Evolutionary conservation across 2,113 vertebrate species (phyloP), one percentile per base, ranked within the genome.

Genomic region (Salvelinus alpinus): DNA sequence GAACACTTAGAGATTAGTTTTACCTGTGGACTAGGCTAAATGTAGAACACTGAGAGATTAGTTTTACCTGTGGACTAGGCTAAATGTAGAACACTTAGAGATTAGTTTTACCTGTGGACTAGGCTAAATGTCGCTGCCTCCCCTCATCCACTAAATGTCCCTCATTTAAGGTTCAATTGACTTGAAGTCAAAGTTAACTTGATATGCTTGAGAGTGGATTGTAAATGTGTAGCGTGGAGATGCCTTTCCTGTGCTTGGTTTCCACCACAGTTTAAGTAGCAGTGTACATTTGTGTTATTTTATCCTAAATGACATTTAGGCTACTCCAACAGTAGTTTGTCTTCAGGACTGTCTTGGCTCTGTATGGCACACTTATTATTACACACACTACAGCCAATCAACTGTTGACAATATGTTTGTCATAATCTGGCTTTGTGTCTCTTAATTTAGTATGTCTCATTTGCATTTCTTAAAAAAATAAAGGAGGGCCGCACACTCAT

Each of bases 401-500:
- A 66, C 64, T 74, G 62, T 73, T 54, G 73, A 24, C 27, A n/a
- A 22, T 75, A 5, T 12, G 47, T 74, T 75, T 47, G 13, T 34
- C 51, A 64, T 44, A 70, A 9, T 79, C 29, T 73, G 80, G 65
- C 68, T 78, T 84, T 79, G 22, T 80, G 54, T 73, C 47, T 72
- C 3, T 8, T 71, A 47, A 54, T 60, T 74, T 68, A 24, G 22
- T 57, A 24, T 59, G 16, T 76, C 14, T 57, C 54, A 57, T 57
- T 20, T 57, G 13, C 59, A 22, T 31, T 75, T 11, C n/a, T 82
- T 64, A 0, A 34, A 34, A 31, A 29, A 29, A 29, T 6, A 6
- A 6, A 34, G 5, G 31, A 34, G 5, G 5, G 31, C 31, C 1
- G 31, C 31, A 34, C 31, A 6, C 14, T 57, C 54, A 57, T 57